These are phyloP conservation scores for Erebia palarica DNA, from an alignment of 2,888 invertebrate genomes.

Conservation along the genomic window DNA sequence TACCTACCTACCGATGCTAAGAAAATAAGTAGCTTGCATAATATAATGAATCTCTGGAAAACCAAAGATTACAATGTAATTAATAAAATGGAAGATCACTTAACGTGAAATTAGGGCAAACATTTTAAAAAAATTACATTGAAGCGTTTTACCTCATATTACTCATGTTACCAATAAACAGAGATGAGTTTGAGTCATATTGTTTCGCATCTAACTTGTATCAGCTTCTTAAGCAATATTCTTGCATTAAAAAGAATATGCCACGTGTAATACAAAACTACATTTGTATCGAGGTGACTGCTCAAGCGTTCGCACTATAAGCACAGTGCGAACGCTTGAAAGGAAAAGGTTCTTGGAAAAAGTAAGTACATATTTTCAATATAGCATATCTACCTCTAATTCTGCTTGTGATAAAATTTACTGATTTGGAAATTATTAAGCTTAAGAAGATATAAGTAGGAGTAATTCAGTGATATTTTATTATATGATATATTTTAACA, in stretches of 20 bases:
- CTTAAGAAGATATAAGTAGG: neutral
- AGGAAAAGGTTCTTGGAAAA: neutral
- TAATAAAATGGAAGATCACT: too few relatives aligned
- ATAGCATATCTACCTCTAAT: neutral
- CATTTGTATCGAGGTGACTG: neutral
- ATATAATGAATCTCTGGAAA: too few relatives aligned
- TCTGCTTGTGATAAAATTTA: neutral
- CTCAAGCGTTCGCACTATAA: too few relatives aligned
- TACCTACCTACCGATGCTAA: too few relatives aligned
- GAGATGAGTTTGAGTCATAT: neutral
- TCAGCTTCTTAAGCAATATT: conserved; percentile 1
- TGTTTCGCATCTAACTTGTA: neutral
- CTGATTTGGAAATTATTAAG: conserved; percentile 6
- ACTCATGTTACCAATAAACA: neutral
- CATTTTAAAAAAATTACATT: neutral
- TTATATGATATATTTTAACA: too few relatives aligned
- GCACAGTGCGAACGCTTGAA: neutral
- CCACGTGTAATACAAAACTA: conserved; percentile 14
- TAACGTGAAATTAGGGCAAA: neutral
- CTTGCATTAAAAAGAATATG: conserved; percentile 3
- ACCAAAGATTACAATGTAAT: too few relatives aligned
- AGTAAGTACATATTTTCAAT: neutral
- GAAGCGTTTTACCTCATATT: too few relatives aligned
- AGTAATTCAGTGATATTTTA: too few relatives aligned
- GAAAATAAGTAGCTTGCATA: too few relatives aligned